Evolutionary conservation across 2,113 vertebrate species (phyloP).

Genomic region (Tyto alba): DNA sequence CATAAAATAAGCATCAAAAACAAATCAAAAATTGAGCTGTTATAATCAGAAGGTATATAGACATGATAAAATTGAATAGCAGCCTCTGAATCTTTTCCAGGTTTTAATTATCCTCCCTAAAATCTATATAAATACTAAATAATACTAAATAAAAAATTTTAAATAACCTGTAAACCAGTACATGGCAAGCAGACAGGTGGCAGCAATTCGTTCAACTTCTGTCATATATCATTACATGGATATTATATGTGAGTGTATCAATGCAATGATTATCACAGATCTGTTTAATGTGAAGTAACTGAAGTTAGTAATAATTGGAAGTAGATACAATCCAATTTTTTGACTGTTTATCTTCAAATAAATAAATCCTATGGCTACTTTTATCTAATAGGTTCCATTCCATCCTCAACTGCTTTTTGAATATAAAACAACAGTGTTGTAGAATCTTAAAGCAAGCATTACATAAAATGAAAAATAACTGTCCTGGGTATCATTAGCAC

Average conservation of each 20-base stretch:
- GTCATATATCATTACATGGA: not conserved
- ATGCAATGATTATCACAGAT: not conserved
- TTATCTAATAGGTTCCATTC: not conserved
- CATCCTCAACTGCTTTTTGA: not conserved
- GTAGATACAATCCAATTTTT: not conserved
- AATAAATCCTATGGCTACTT: not conserved
- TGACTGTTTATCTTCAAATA: not conserved
- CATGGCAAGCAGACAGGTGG: not conserved
- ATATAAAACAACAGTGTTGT: not conserved
- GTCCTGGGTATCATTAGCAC: not conserved
- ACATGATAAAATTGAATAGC: not conserved
- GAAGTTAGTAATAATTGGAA: not conserved
- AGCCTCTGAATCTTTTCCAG: not conserved
- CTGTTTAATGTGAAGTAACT: not conserved
- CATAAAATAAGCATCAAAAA: not conserved
- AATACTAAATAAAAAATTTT: not conserved
- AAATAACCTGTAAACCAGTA: not conserved
- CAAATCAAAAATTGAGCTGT: not conserved
- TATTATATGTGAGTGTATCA: not conserved
- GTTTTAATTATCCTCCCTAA: not conserved
- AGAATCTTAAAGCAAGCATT: not conserved
- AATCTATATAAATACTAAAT: not conserved
- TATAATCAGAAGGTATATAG: not conserved
- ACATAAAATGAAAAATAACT: not conserved
- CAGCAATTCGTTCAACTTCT: not conserved